Conservation (phyloP, 1,140 invertebrate species). For the Aphaenogaster floridana region DNA sequence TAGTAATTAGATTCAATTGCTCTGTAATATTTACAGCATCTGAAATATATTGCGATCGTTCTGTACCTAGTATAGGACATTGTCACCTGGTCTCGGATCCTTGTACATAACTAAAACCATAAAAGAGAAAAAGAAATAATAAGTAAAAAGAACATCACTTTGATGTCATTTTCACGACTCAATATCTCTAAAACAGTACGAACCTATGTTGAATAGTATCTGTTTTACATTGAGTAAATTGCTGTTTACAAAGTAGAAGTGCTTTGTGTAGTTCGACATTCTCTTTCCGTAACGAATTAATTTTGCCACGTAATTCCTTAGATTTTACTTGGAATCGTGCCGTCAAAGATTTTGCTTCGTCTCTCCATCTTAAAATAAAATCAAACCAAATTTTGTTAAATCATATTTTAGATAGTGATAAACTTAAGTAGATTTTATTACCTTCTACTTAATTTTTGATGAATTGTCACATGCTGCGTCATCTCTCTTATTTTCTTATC, state of each 20-base stretch:
- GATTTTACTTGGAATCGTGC: constrained; percentile 88
- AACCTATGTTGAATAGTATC: constrained; percentile 78
- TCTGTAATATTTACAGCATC: constrained; percentile 73
- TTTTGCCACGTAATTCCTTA: constrained; percentile 82
- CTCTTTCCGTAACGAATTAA: constrained; percentile 85
- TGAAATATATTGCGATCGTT: constrained; percentile 5
- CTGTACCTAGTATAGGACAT: constrained; percentile 23
- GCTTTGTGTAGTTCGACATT: constrained; percentile 87
- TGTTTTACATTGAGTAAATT: constrained; percentile 82
- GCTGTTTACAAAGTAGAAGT: constrained; percentile 85
- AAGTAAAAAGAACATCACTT: neutral
- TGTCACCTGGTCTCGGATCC: constrained; percentile 76
- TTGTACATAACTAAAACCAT: constrained; percentile 69
- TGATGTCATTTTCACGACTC: neutral
- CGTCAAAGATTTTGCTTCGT: constrained; percentile 89
- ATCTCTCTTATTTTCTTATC: constrained; percentile 84
- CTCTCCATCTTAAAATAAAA: constrained; percentile 87
- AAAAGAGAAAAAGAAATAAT: constrained; percentile 8
- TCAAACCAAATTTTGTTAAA: constrained; percentile 12
- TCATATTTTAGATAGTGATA: neutral
- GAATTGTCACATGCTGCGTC: constrained; percentile 84
- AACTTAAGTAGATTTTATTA: constrained; percentile 32
- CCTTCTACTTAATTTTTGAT: constrained; percentile 85
- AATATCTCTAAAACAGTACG: neutral
- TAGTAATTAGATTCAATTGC: constrained; percentile 63